phyloP scores from a whole-genome alignment of 1,140 invertebrate species.

The Caenorhabditis latens region DNA sequence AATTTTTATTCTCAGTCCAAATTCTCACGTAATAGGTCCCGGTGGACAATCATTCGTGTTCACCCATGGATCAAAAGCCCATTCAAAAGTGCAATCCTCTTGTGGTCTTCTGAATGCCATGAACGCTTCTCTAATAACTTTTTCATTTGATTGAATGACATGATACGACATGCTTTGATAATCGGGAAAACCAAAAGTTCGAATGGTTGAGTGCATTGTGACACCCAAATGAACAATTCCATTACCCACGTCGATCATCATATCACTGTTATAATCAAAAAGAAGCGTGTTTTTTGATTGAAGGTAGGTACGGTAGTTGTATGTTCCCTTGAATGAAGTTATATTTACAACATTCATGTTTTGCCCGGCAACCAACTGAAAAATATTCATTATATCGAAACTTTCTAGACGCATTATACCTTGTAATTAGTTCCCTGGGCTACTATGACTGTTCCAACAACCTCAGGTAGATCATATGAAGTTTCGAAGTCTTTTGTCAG shows the following conservation, averaged over 20 bases:
- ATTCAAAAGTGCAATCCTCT: neutral
- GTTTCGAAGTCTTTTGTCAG: neutral
- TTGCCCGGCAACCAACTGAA: neutral
- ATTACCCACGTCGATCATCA: slow-evolving; percentile 1
- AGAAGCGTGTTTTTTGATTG: slow-evolving; percentile 7
- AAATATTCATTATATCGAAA: neutral
- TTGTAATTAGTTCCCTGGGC: neutral
- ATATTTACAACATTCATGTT: neutral
- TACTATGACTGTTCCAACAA: neutral
- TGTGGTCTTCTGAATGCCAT: neutral
- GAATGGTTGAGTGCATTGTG: neutral
- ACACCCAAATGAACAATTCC: neutral
- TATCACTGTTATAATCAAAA: slow-evolving; percentile 3
- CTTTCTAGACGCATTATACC: neutral
- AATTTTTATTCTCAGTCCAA: neutral
- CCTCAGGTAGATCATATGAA: neutral
- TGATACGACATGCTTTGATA: neutral
- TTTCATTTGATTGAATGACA: neutral
- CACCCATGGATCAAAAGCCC: neutral
- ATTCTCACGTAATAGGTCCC: neutral
- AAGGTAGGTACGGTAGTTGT: slow-evolving; percentile 8
- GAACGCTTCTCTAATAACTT: neutral
- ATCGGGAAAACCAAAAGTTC: slow-evolving; percentile 10
- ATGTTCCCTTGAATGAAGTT: neutral
- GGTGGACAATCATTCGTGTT: neutral